Conservation (phyloP, 2,113 vertebrate genomes). For the Dasyprocta punctata region DNA sequence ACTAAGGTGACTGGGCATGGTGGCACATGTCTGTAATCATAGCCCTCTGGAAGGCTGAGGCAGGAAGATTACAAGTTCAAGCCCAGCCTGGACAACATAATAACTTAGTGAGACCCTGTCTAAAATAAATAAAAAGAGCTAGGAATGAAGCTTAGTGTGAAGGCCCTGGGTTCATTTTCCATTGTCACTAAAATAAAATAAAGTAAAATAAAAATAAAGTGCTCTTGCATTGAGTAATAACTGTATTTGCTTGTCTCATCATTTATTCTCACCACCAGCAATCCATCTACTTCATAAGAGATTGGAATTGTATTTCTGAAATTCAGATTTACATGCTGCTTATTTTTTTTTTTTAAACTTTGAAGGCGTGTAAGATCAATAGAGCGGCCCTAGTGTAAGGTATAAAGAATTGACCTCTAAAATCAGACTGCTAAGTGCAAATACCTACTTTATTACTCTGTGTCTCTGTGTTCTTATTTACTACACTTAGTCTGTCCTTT, state of each 20-base stretch:
- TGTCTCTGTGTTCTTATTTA: not conserved
- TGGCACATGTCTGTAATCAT: not conserved
- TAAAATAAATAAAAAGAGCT: not conserved
- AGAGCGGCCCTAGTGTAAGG: conserved; percentile 6
- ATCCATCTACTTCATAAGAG: not conserved
- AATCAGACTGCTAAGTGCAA: not conserved
- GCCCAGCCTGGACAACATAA: not conserved
- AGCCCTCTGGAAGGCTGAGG: not conserved
- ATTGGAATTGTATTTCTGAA: conserved; percentile 29
- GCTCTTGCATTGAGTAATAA: not conserved
- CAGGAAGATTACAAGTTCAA: not conserved
- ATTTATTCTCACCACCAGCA: not conserved
- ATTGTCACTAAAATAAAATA: not conserved
- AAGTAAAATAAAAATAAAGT: conserved; percentile 3
- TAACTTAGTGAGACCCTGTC: not conserved
- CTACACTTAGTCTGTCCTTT: not conserved
- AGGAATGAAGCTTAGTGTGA: not conserved
- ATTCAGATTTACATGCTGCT: not conserved
- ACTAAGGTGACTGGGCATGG: not conserved
- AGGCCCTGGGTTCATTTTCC: not conserved
- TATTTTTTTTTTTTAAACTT: not conserved
- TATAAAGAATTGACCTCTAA: conserved; percentile 6
- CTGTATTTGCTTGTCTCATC: not conserved
- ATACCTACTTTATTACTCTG: not conserved
- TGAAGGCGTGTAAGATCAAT: not conserved